Evolutionary conservation across 2,797 vertebrate genomes (phyloP).

Genomic region (Intellagama lesueurii): DNA sequence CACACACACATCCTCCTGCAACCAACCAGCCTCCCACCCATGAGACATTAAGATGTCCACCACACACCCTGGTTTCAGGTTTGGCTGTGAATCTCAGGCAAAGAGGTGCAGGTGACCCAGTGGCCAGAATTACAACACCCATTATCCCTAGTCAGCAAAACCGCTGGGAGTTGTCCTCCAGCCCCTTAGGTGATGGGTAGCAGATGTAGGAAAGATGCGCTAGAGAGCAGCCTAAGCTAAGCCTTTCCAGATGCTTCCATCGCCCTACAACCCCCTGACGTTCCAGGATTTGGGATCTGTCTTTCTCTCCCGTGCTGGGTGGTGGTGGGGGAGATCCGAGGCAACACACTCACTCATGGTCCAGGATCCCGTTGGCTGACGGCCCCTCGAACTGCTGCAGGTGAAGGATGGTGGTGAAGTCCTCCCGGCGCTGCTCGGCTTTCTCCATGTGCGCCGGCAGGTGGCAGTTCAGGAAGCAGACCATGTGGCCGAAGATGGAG

Average conservation of each 20-base stretch:
- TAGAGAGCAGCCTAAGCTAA: not conserved
- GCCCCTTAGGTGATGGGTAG: not conserved
- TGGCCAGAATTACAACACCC: too few species aligned
- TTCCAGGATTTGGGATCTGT: not conserved
- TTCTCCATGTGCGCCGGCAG: constrained; percentile 98
- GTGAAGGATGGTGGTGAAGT: constrained; percentile 96
- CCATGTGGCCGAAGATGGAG: constrained; percentile 90
- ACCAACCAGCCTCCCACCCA: too few species aligned
- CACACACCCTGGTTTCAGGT: too few species aligned
- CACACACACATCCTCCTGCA: too few species aligned
- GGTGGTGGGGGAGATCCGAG: not conserved
- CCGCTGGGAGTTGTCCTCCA: not conserved
- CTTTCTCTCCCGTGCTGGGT: not conserved
- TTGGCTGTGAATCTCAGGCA: too few species aligned
- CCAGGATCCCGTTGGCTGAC: constrained; percentile 87
- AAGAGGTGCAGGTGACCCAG: too few species aligned
- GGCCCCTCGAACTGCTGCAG: constrained; percentile 96
- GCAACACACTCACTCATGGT: constrained; percentile 89
- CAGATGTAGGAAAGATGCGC: not conserved
- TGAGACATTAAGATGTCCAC: too few species aligned
- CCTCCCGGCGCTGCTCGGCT: constrained; percentile 94
- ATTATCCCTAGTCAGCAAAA: too few species aligned
- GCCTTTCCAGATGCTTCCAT: not conserved
- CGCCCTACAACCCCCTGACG: too few species aligned
- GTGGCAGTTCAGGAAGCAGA: constrained; percentile 99